phyloP scores from a whole-genome alignment of 2,797 vertebrate genomes.

The Sebastes dallii region DNA sequence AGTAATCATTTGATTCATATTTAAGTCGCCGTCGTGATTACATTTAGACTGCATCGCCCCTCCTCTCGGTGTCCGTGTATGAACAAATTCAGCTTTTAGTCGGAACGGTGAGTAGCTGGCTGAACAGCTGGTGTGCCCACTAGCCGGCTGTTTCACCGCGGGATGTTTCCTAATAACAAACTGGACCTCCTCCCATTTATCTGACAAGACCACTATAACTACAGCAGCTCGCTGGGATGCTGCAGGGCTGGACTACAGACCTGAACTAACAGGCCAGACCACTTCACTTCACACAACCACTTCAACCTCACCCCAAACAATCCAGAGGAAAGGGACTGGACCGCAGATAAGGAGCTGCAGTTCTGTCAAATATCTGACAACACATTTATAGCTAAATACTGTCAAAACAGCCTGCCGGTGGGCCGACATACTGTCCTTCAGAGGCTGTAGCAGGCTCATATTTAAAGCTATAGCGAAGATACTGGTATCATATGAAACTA shows the following conservation, averaged over 20 bases:
- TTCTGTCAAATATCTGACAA: background rate
- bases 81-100: constrained; percentile 34
- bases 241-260: constrained; percentile 1
- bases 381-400: background rate
- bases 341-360: background rate
- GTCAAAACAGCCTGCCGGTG: too few species aligned
- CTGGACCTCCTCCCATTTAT: constrained; percentile 24
- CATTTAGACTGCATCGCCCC: background rate
- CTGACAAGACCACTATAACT: background rate
- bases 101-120: constrained; percentile 9
- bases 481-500: background rate
- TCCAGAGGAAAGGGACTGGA: background rate
- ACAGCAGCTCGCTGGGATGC: constrained; percentile 6
- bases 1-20: background rate
- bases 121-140: constrained; percentile 52
- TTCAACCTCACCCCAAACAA: background rate
- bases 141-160: constrained; percentile 38
- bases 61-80: background rate
- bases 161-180: constrained; percentile 50
- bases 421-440: background rate
- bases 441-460: too few species aligned
- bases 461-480: too few species aligned
- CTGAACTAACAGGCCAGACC: background rate
- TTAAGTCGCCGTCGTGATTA: background rate
- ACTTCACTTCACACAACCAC: background rate